These are phyloP conservation scores for Varanus salvator DNA, from an alignment of 2,113 vertebrate species.

Conservation along the genomic window DNA sequence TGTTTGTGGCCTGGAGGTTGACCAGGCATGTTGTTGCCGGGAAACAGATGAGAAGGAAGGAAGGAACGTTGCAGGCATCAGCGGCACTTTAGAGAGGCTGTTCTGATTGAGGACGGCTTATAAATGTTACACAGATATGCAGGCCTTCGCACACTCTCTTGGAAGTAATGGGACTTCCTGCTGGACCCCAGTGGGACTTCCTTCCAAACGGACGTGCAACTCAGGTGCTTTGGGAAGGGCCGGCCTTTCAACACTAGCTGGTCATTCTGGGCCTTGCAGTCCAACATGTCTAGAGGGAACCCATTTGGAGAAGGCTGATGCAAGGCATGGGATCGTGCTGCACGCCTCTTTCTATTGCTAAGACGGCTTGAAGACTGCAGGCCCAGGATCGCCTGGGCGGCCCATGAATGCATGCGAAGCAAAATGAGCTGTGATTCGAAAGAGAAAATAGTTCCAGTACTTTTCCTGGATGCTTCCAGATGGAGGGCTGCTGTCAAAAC, in stretches of 20 bases:
- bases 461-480: too few species aligned
- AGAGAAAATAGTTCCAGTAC: too few species aligned
- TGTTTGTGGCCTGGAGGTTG: conserved; percentile 55
- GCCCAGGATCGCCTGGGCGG: neutral
- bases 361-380: neutral
- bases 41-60: conserved; percentile 64
- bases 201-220: neutral
- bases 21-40: conserved; percentile 69
- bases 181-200: neutral
- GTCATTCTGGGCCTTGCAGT: too few species aligned
- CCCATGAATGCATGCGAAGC: conserved; percentile 15
- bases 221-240: too few species aligned
- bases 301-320: too few species aligned
- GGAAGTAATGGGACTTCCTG: too few species aligned
- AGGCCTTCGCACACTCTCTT: neutral
- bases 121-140: neutral
- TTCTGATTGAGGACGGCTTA: conserved; percentile 7
- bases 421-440: conserved; percentile 38
- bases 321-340: neutral
- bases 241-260: too few species aligned
- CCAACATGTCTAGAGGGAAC: too few species aligned
- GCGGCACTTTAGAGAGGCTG: conserved; percentile 36
- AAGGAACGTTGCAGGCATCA: conserved; percentile 42
- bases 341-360: neutral
- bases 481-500: too few species aligned